Evolutionary conservation across 2,888 invertebrate species (phyloP).

Genomic region (Euproctis similis): DNA sequence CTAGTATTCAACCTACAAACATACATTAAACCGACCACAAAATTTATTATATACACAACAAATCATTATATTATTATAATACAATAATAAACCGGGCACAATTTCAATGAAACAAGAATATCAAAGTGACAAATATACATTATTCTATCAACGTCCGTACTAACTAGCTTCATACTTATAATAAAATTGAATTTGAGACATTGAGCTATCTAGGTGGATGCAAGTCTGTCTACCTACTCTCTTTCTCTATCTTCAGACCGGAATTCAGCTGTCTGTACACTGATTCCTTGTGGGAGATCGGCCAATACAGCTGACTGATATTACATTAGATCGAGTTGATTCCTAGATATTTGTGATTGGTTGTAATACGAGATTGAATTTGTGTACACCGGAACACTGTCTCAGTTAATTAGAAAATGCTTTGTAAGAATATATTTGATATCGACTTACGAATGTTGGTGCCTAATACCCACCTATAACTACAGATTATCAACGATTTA

Average conservation of each 20-base stretch:
- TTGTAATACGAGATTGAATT: slow-evolving; percentile 46
- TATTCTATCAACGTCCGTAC: slow-evolving; percentile 16
- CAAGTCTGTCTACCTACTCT: too few relatives aligned
- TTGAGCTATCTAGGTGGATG: slow-evolving; percentile 32
- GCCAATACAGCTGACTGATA: slow-evolving; percentile 56
- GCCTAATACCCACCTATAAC: too few relatives aligned
- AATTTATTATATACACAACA: slow-evolving; percentile 8
- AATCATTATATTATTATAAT: neutral
- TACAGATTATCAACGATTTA: too few relatives aligned
- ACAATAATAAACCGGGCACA: neutral
- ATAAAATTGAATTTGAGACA: slow-evolving; percentile 24
- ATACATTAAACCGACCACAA: slow-evolving; percentile 13
- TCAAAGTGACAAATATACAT: slow-evolving; percentile 12
- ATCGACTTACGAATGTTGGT: slow-evolving; percentile 32
- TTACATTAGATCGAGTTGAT: slow-evolving; percentile 55
- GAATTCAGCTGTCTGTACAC: slow-evolving; percentile 70
- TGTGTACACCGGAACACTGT: slow-evolving; percentile 45
- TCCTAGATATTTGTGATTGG: slow-evolving; percentile 45
- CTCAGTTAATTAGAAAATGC: slow-evolving; percentile 45
- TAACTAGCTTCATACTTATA: slow-evolving; percentile 14
- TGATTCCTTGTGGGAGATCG: slow-evolving; percentile 58
- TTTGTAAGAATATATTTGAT: slow-evolving; percentile 43
- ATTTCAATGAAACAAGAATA: slow-evolving; percentile 1
- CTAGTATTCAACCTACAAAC: slow-evolving; percentile 3
- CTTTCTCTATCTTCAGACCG: slow-evolving; percentile 42